Percentiles rank a stretch among this genome's conserved stretches.
phyloP scores from a whole-genome alignment of 1,140 invertebrate species.

The Zaprionus davidi region DNA sequence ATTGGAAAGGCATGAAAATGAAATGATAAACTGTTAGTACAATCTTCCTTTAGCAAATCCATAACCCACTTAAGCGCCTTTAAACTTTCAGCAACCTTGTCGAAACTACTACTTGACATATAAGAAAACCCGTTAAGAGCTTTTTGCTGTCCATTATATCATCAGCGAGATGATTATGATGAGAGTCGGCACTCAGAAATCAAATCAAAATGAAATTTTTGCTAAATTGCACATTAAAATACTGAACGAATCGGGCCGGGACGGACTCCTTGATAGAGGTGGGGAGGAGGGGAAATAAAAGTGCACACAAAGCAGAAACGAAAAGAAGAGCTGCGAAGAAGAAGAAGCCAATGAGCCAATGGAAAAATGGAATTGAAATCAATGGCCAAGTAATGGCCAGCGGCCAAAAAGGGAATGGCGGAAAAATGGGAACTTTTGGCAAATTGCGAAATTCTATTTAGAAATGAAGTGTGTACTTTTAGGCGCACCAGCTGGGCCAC shows the following conservation, averaged over 20 bases:
- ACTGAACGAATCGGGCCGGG: conserved; percentile 7
- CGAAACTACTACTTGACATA: neutral
- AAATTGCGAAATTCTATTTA: conserved; percentile 72
- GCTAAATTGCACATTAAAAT: conserved; percentile 67
- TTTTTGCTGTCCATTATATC: conserved; percentile 15
- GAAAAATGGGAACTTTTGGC: conserved; percentile 49
- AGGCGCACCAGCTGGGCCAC: conserved; percentile 48
- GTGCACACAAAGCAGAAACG: conserved; percentile 21
- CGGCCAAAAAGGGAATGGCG: conserved; percentile 28
- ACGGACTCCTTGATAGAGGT: neutral
- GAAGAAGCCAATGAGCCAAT: conserved; percentile 6
- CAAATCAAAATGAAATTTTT: conserved; percentile 57
- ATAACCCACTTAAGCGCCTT: neutral
- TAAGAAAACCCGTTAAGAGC: neutral
- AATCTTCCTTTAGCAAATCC: no score
- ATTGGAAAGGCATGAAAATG: no score
- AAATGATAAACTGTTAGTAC: no score
- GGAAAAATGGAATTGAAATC: conserved; percentile 68
- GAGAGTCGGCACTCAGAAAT: conserved; percentile 31
- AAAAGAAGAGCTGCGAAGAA: neutral
- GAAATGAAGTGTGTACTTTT: conserved; percentile 72
- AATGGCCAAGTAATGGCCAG: conserved; percentile 64
- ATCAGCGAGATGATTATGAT: conserved; percentile 18
- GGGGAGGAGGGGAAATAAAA: conserved; percentile 7
- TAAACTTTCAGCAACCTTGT: neutral